A percentile compares a stretch with the other conserved stretches of the same genome.
Evolutionary conservation across 2,797 vertebrate genomes (phyloP).

Genomic region (Melopsittacus undulatus): DNA sequence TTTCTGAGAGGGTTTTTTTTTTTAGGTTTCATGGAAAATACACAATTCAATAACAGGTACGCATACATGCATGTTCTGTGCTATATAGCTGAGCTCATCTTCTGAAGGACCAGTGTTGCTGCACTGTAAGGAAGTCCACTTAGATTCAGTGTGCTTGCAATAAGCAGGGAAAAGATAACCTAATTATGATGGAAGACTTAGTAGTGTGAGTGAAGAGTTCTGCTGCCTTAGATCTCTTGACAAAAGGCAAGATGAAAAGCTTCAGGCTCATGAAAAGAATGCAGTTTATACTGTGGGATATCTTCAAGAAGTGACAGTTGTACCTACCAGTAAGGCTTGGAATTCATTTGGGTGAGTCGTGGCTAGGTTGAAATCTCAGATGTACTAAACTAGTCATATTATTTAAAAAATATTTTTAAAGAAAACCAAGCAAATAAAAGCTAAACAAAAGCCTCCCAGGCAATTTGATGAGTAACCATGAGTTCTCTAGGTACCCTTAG

Average conservation of each 20-base stretch:
- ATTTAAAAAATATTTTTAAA: not conserved
- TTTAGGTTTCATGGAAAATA: not conserved
- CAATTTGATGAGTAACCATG: not conserved
- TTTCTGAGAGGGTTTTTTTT: not conserved
- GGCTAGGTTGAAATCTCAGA: not conserved
- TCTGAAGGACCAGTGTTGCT: not conserved
- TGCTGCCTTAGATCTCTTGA: not conserved
- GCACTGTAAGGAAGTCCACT: not conserved
- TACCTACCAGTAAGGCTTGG: not conserved
- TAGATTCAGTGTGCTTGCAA: not conserved
- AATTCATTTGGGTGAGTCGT: not conserved
- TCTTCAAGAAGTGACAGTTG: not conserved
- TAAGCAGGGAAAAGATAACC: not conserved
- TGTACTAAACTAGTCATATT: not conserved
- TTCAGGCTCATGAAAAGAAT: not conserved
- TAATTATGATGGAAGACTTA: not conserved
- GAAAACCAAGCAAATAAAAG: not conserved
- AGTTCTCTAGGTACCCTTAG: not conserved
- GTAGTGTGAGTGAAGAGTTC: not conserved
- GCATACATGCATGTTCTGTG: accelerated
- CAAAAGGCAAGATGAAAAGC: not conserved
- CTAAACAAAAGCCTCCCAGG: not conserved
- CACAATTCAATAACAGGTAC: not conserved
- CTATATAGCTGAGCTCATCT: not conserved
- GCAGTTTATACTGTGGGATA: not conserved